These are phyloP conservation scores for Pseudochaenichthys georgianus DNA, from an alignment of 2,797 vertebrate species.

Conservation along the genomic window DNA sequence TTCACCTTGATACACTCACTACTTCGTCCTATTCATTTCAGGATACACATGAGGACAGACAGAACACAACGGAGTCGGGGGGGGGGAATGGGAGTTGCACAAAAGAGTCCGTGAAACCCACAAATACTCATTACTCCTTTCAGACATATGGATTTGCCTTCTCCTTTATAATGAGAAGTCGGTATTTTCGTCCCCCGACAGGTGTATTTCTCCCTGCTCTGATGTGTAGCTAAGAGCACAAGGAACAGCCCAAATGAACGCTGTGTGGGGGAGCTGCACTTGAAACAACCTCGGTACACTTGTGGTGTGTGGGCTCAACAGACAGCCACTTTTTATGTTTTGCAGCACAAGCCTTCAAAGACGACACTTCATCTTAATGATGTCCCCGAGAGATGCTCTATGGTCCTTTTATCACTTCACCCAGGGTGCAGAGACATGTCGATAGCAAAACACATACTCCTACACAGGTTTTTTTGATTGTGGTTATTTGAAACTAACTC, in stretches of 20 bases:
- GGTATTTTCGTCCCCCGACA: constrained; percentile 51
- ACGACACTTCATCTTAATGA: constrained; percentile 46
- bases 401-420: constrained; percentile 11
- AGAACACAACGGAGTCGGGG: constrained; percentile 48
- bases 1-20: constrained; percentile 71
- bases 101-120: constrained; percentile 50
- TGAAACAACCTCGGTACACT: constrained; percentile 18
- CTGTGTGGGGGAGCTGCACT: constrained; percentile 38
- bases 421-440: constrained; percentile 1
- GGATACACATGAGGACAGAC: constrained; percentile 50
- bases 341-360: constrained; percentile 41
- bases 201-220: constrained; percentile 49
- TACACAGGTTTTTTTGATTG: neutral
- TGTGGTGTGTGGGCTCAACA: constrained; percentile 38
- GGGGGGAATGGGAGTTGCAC: constrained; percentile 1
- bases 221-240: constrained; percentile 37
- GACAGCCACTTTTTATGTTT: constrained; percentile 16
- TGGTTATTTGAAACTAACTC: constrained; percentile 15
- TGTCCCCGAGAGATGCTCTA: constrained; percentile 23
- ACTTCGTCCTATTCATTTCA: constrained; percentile 65
- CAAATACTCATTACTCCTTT: constrained; percentile 52
- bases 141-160: constrained; percentile 43
- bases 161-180: constrained; percentile 62
- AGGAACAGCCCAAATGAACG: constrained; percentile 44
- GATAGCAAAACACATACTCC: constrained; percentile 6